Evolutionary conservation across 64 coral and sea anemone species (phyloP).

Genomic region (Trachythela sp.): DNA sequence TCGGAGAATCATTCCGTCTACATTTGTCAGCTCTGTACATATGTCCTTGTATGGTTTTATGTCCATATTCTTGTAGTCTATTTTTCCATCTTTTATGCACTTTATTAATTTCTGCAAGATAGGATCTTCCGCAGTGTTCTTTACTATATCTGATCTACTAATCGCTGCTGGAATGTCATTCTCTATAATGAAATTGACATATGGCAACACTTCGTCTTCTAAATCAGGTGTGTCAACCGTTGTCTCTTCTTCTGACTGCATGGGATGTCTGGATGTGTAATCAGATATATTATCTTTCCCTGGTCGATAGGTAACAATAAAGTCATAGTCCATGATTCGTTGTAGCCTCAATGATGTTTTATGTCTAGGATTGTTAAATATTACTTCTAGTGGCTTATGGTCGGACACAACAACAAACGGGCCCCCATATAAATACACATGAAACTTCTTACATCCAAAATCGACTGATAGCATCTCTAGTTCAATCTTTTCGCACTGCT

Average conservation of each 20-base stretch:
- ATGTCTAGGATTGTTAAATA: neutral
- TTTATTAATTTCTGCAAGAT: neutral
- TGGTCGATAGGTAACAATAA: neutral
- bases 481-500: no score
- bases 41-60: neutral
- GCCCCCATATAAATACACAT: neutral
- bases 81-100: neutral
- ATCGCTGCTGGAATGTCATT: neutral
- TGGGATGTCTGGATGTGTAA: neutral
- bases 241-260: neutral
- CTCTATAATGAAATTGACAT: neutral
- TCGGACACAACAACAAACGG: neutral
- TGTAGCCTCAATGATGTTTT: neutral
- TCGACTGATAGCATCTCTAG: slow-evolving; percentile 30
- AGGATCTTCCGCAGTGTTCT: neutral
- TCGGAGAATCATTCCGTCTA: neutral
- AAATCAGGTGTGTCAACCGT: neutral
- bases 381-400: slow-evolving; percentile 27
- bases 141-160: neutral
- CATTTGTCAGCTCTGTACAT: neutral
- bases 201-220: neutral
- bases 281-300: neutral
- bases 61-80: neutral
- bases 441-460: slow-evolving; percentile 35
- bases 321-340: neutral